phyloP scores from a whole-genome alignment of 2,113 vertebrate genomes.

The Coregonus clupeaformis region DNA sequence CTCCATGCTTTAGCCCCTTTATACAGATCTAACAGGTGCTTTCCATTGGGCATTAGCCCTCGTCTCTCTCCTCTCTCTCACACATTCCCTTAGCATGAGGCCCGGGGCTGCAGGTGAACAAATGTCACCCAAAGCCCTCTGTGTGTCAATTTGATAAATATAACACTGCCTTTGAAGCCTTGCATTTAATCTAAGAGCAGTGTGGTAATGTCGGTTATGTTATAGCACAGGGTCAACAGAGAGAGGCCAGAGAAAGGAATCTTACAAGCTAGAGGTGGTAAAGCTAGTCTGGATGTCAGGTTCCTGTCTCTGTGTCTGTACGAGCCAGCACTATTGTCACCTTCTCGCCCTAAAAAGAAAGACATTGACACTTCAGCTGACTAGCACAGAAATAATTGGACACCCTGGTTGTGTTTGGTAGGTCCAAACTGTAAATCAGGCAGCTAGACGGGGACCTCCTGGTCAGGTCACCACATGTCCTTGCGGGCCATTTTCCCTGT shows the following conservation, averaged over 20 bases:
- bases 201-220: background rate
- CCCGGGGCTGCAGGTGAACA: constrained; percentile 27
- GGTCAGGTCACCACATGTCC: constrained; percentile 20
- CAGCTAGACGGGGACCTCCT: constrained; percentile 11
- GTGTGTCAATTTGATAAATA: constrained; percentile 49
- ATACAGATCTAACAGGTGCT: too few species aligned
- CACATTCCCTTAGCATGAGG: background rate
- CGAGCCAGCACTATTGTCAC: background rate
- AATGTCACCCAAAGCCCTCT: constrained; percentile 22
- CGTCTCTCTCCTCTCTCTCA: too few species aligned
- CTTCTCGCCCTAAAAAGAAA: background rate
- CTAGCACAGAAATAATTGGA: background rate
- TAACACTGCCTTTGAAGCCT: constrained; percentile 36
- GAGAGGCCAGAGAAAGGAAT: background rate
- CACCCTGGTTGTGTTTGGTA: background rate
- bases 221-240: constrained; percentile 1
- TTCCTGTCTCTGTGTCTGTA: background rate
- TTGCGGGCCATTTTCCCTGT: constrained; percentile 23
- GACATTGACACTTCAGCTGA: background rate
- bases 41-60: too few species aligned
- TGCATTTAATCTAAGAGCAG: constrained; percentile 27
- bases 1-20: too few species aligned
- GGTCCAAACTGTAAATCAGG: background rate
- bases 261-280: background rate
- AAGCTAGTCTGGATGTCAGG: background rate